Evolutionary conservation across 2,797 vertebrate species (phyloP), one percentile per base, ranked within the genome.

Genomic region (Distichodus sexfasciatus): DNA sequence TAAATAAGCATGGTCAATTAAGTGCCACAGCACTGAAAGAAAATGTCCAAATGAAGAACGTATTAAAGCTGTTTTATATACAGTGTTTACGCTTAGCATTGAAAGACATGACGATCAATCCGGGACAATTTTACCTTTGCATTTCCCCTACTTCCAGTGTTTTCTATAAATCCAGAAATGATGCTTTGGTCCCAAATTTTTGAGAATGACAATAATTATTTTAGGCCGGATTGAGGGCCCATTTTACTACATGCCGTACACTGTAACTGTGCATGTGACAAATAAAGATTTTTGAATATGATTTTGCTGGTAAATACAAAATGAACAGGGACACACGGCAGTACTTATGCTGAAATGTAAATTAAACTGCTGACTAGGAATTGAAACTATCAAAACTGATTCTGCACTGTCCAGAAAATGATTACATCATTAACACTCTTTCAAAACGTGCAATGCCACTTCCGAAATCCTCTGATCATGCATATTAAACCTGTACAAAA

Each of bases 1-100:
- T 78, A 78, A 78, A 75, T 78, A 78, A 60, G 68, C 58, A 57
- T 35, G 3, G 21, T 65, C 29, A 66, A 66, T 44, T 69, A 78
- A 75, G 72, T 75, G 73, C 76, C 43, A 41, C 53, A 47, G 69
- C 41, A 50, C 66, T 60, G 44, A 48, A 48, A 44, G 62, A 64
- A 23, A 8, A 14, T 24, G 19, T 12, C 6, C n/a, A 43, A 28
- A 62, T 44, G 15, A 21, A 53, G 19, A 43, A 6, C 6, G 46
- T 4, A 51, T 14, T 7, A 17, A 31, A 50, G 10, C n/a, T 7
- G 31, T 28, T 33, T 28, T 17, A 15, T 44, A 23, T 50, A 31
- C 12, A 62, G 33, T 41, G 38, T 28, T 46, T 38, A 57, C 41
- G 40, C 14, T 19, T 31, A 50, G n/a, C 51, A 63, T 5, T 51